Base-by-base conservation (phyloP, 1,140 invertebrate genomes). In the Harlomillsia oculata region DNA sequence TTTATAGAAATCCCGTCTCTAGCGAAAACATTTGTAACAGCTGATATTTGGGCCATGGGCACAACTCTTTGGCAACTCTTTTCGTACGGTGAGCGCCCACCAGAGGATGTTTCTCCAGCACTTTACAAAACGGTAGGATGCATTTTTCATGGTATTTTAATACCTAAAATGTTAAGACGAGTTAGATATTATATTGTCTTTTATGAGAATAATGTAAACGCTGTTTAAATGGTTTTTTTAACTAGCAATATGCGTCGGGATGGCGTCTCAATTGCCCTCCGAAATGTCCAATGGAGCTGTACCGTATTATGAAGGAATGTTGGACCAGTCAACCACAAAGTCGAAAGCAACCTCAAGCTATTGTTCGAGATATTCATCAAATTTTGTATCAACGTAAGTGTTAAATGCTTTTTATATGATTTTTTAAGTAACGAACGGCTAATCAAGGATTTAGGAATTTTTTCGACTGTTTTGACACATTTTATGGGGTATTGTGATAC, bases 61-160 rank as follows among this genome's bases (percentile, higher is more conserved):
- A 93, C 89, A 16, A 91, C 88, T 11, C 67, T 91, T 9, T 92
- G 88, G 85, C 84, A 93, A 72, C 85, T 94, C 59, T 94, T 92
- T 74, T 83, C 84, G 0, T 82, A 78, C 66, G 88, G 87, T 28
- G 50, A 56, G 23, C 67, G 63, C 39, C 73, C 70, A 37, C 60
- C 59, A 13, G 32, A 30, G 3, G 63, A 61, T 14, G 16, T 56
- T 25, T 13, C 40, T 0, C 18, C 34, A 9, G 20, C 51, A 5
- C 30, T 21, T 11, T 58, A 60, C 23, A 64, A 60, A 60, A n/a
- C 55, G 1, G 58, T 60, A 48, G n/a, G n/a, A n/a, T n/a, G n/a
- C n/a, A n/a, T n/a, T n/a, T n/a, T n/a, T n/a, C n/a, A n/a, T n/a
- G n/a, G n/a, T n/a, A n/a, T n/a, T n/a, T n/a, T n/a, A n/a, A n/a